Conservation (phyloP, 1,140 invertebrate genomes). For the Drosophila bifasciata region DNA sequence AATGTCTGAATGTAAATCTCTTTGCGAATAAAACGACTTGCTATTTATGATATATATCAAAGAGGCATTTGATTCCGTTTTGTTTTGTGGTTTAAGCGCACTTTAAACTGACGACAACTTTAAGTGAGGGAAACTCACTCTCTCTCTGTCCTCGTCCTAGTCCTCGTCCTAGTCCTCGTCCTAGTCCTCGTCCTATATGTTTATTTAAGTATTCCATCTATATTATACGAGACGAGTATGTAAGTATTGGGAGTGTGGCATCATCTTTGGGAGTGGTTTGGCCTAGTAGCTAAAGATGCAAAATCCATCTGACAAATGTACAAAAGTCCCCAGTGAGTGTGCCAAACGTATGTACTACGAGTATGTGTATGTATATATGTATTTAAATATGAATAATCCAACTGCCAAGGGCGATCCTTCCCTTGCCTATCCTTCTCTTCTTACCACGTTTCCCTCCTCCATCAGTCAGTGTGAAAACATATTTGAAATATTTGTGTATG, state of each 20-base stretch:
- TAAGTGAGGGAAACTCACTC: background rate
- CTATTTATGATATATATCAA: conserved; percentile 32
- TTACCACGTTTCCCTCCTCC: background rate
- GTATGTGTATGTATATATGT: background rate
- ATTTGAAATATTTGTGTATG: conserved; percentile 32
- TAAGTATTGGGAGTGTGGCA: background rate
- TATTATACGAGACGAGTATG: conserved; percentile 28
- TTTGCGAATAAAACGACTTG: conserved; percentile 76
- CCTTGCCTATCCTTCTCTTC: no score
- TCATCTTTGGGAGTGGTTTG: conserved; percentile 11
- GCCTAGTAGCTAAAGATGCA: conserved; percentile 27
- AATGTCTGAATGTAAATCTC: conserved; percentile 54
- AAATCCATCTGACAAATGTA: conserved; percentile 19
- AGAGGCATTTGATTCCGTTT: conserved; percentile 25
- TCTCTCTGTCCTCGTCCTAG: no score
- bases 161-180: no score
- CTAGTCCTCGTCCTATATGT: conserved; percentile 3
- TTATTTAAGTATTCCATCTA: conserved; percentile 49
- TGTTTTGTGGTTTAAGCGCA: conserved; percentile 21
- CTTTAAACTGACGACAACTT: conserved; percentile 30
- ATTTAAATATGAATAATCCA: conserved; percentile 78
- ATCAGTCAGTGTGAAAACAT: conserved; percentile 18
- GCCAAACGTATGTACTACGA: conserved; percentile 16
- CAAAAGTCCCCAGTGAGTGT: conserved; percentile 5
- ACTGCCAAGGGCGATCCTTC: conserved; percentile 32